phyloP scores from a whole-genome alignment of 1,140 invertebrate species.

The Eueides isabella region DNA sequence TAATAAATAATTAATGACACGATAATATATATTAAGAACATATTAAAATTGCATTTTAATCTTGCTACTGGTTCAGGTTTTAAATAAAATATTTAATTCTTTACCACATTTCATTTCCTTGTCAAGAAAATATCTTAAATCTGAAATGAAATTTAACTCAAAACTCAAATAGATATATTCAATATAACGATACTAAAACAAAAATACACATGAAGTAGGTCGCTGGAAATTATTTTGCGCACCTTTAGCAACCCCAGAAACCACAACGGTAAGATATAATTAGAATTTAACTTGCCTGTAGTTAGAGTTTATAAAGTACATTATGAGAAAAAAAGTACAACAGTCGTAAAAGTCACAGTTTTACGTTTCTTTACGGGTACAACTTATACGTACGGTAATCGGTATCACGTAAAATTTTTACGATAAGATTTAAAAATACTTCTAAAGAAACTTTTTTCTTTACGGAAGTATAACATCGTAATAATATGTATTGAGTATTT shows the following conservation, averaged over 20 bases:
- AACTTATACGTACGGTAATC: no score
- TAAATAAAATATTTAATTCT: no score
- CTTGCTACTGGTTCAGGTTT: neutral
- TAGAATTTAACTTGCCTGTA: neutral
- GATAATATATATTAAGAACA: neutral
- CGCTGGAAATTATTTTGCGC: slow-evolving; percentile 18
- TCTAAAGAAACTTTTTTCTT: no score
- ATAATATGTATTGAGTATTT: neutral
- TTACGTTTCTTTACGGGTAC: no score
- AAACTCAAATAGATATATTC: slow-evolving; percentile 9
- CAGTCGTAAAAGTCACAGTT: no score
- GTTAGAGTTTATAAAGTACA: no score
- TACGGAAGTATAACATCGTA: neutral
- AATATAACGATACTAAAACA: slow-evolving; percentile 14
- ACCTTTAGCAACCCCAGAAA: neutral
- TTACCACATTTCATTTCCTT: no score
- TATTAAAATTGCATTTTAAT: neutral
- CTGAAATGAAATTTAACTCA: neutral
- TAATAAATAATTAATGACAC: neutral
- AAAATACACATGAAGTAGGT: slow-evolving; percentile 21
- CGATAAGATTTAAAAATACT: no score
- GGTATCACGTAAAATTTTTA: no score
- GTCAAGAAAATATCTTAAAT: neutral
- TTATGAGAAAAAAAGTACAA: no score
- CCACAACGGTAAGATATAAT: neutral